Base-by-base conservation (phyloP, 2,113 vertebrate species). In the Chloropsis hardwickii region DNA sequence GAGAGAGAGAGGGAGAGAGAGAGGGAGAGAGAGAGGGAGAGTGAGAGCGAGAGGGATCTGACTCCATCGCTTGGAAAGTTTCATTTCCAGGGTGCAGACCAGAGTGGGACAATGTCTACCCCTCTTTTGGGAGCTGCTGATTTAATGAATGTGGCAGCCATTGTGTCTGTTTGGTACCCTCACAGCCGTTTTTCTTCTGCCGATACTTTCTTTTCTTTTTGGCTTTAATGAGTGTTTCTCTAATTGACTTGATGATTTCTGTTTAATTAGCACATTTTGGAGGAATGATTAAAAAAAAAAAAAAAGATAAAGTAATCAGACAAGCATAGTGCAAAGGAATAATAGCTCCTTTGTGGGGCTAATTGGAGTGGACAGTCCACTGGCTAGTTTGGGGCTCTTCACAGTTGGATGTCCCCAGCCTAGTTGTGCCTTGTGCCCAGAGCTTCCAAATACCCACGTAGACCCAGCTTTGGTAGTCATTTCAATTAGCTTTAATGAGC, bases 231-330 rank as follows among this genome's bases (percentile, higher is more conserved):
- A 98, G 94, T 87, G 92, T 97, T 96, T 96, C 89, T 82, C 93
- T 97, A 98, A 98, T 96, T 97, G 96, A 98, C 97, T 97, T 97
- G 96, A 97, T 97, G 97, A 97, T 98, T 97, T 96, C 91, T 97
- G 95, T 97, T 98, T 98, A 98, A 98, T 98, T 98, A 98, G 97
- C 94, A 98, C 96, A 97, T 98, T 98, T 98, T 97, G 90, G 91
- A 94, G 94, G 88, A 96, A 93, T 97, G 94, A 97, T 98, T 95
- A n/a, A 37, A 37, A 97, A 95, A 96, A 97, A 96, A 88, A 82
- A 96, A 93, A 92, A 96, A 95, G 95, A 92, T 97, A 98, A 98
- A 94, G 96, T 95, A 97, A 96, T 96, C 79, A 48, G 98, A 98
- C 97, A 98, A 94, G 97, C 97, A 96, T 96, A 94, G 90, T 94